Conservation (phyloP, 2,797 vertebrate species). For the Megaceryle alcyon region DNA sequence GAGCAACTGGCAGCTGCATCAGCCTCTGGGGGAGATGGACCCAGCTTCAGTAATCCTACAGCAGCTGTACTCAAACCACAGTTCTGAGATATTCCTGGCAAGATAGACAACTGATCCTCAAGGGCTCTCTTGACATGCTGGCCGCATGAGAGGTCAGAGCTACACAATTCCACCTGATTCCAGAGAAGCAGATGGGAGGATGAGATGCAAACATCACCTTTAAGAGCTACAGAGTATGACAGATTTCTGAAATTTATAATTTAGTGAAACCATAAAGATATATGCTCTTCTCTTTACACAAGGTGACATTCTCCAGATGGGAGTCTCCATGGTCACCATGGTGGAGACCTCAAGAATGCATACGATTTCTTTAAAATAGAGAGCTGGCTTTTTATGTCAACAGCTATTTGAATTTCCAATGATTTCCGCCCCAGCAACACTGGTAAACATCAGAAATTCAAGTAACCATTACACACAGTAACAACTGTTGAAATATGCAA, state of each 20-base stretch:
- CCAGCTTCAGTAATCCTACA: neutral
- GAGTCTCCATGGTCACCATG: neutral
- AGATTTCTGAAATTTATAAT: neutral
- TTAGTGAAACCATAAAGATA: neutral
- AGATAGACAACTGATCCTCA: neutral
- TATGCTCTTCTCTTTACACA: neutral
- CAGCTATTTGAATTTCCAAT: neutral
- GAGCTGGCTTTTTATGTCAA: neutral
- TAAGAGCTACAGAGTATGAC: neutral
- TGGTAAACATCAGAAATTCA: neutral
- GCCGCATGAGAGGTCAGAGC: neutral
- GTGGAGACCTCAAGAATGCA: neutral
- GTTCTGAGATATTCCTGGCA: neutral
- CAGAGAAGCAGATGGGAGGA: fast-evolving
- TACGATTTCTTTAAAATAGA: neutral
- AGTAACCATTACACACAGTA: neutral
- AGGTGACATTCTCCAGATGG: neutral
- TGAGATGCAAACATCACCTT: neutral
- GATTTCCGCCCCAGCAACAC: neutral
- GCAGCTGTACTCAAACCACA: neutral
- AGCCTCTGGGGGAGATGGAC: fast-evolving
- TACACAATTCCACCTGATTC: neutral
- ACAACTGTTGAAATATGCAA: neutral
- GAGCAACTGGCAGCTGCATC: neutral
- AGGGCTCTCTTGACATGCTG: neutral